Evolutionary conservation across 1,140 invertebrate genomes (phyloP).

Genomic region (Caerostris darwini): DNA sequence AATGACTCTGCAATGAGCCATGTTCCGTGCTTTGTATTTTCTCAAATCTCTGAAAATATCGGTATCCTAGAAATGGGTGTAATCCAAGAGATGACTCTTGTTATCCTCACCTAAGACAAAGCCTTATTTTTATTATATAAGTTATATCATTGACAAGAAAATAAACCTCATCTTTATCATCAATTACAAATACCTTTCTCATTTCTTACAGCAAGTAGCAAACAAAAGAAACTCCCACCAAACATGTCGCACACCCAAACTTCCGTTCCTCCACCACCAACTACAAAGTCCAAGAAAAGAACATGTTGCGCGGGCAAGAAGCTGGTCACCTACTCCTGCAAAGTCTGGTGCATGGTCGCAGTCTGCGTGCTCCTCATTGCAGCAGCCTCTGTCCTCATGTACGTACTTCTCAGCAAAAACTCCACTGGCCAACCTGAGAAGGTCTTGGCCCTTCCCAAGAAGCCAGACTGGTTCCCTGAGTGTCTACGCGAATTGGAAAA

Average conservation of each 20-base stretch:
- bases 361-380: slow-evolving; percentile 59
- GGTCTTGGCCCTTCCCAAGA: slow-evolving; percentile 31
- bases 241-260: slow-evolving; percentile 24
- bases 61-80: too few species aligned
- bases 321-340: slow-evolving; percentile 67
- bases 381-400: slow-evolving; percentile 46
- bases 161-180: neutral
- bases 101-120: too few species aligned
- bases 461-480: slow-evolving; percentile 44
- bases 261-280: neutral
- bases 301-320: slow-evolving; percentile 50
- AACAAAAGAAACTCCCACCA: neutral
- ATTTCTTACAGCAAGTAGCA: neutral
- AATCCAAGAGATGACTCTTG: too few species aligned
- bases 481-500: slow-evolving; percentile 24
- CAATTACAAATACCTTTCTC: neutral
- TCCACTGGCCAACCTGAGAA: neutral
- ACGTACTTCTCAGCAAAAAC: slow-evolving; percentile 57
- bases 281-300: slow-evolving; percentile 15
- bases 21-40: too few species aligned
- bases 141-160: too few species aligned
- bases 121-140: too few species aligned
- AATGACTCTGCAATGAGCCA: too few species aligned
- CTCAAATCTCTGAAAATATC: too few species aligned
- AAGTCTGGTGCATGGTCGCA: slow-evolving; percentile 60